A percentile compares a stretch with the other conserved stretches of the same genome.
Evolutionary conservation across 1,140 invertebrate species (phyloP).

Genomic region (Cephus cinctus): DNA sequence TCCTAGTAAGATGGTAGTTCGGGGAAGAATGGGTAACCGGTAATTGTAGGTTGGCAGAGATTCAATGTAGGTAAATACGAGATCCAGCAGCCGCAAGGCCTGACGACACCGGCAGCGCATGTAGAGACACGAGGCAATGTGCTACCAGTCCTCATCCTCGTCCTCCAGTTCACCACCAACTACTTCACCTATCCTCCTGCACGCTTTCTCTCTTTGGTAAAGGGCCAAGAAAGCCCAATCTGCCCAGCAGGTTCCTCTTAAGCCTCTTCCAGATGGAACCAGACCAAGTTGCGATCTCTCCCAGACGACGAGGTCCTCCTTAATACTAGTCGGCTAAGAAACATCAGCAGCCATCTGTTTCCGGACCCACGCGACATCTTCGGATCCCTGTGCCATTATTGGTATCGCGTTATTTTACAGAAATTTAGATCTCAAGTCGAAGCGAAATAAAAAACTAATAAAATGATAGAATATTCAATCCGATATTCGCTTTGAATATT

Average conservation of each 20-base stretch:
- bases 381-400: no score
- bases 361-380: no score
- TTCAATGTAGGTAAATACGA: conserved; percentile 57
- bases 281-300: no score
- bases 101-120: conserved; percentile 33
- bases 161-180: conserved; percentile 16
- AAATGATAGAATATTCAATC: no score
- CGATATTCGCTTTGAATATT: no score
- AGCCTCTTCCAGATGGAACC: conserved; percentile 45
- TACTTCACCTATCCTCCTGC: conserved; percentile 18
- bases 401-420: no score
- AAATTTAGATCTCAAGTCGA: no score
- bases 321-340: no score
- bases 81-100: conserved; percentile 35
- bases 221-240: conserved; percentile 52
- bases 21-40: conserved; percentile 51
- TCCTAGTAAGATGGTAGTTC: conserved; percentile 13
- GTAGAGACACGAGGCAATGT: conserved; percentile 43
- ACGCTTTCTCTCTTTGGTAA: conserved; percentile 41
- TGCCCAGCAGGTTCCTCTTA: conserved; percentile 37
- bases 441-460: no score
- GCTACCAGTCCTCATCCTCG: conserved; percentile 26
- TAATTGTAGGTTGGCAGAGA: conserved; percentile 57
- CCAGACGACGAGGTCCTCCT: no score
- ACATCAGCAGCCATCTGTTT: no score